phyloP scores from a whole-genome alignment of 92 coral and sea anemone species.

The Umimayanthus kanabou region DNA sequence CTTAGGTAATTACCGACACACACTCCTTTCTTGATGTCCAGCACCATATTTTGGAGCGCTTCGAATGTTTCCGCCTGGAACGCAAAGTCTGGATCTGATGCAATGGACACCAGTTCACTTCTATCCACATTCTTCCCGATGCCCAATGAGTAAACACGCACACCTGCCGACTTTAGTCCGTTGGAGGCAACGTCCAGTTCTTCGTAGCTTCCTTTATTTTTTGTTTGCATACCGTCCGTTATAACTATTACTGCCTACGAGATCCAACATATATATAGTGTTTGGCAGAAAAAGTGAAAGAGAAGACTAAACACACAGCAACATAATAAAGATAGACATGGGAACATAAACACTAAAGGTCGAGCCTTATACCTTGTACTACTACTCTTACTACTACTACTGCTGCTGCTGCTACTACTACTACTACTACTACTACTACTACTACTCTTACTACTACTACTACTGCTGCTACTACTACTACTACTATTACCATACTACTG shows the following conservation, averaged over 20 bases:
- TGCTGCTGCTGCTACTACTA: no score
- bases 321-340: neutral
- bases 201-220: slow-evolving; percentile 27
- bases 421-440: no score
- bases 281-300: no score
- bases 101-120: slow-evolving; percentile 30
- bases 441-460: no score
- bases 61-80: slow-evolving; percentile 15
- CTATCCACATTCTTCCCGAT: slow-evolving; percentile 49
- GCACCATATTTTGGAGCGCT: slow-evolving; percentile 8
- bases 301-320: neutral
- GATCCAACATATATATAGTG: neutral
- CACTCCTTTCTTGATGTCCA: slow-evolving; percentile 29
- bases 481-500: no score
- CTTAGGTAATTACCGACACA: neutral
- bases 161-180: slow-evolving; percentile 48
- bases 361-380: no score
- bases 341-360: no score
- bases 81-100: slow-evolving; percentile 14
- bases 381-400: no score
- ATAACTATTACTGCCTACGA: slow-evolving; percentile 31
- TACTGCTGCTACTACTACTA: no score
- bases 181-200: slow-evolving; percentile 48
- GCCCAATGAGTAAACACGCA: slow-evolving; percentile 50
- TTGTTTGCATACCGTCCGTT: slow-evolving; percentile 36